These are phyloP conservation scores for Athetis lepigone DNA, from an alignment of 2,888 invertebrate genomes.

Conservation along the genomic window DNA sequence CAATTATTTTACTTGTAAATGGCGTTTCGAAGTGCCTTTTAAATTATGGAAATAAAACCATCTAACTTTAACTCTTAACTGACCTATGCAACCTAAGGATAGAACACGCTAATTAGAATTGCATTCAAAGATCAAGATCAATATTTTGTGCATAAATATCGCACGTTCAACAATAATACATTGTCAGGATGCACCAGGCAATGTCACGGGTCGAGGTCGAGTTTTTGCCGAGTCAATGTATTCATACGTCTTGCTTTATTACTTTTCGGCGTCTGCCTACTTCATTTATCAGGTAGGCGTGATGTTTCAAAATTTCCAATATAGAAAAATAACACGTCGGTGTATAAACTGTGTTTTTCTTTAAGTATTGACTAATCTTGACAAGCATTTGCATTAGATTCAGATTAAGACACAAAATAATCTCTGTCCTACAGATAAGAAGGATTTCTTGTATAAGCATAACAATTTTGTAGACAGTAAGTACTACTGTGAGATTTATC, in stretches of 20 bases:
- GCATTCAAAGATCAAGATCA: conserved; percentile 14
- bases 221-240: conserved; percentile 35
- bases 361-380: background rate
- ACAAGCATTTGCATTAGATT: background rate
- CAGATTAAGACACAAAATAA: background rate
- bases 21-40: too few species aligned
- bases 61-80: too few species aligned
- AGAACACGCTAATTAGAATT: conserved; percentile 19
- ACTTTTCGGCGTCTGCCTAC: conserved; percentile 20
- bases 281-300: conserved; percentile 28
- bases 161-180: conserved; percentile 11
- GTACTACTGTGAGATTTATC: too few species aligned
- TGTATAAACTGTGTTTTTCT: background rate
- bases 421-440: background rate
- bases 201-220: conserved; percentile 49
- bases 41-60: too few species aligned
- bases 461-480: background rate
- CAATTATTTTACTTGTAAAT: too few species aligned
- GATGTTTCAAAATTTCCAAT: conserved; percentile 35
- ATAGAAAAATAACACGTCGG: background rate
- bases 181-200: conserved; percentile 26
- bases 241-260: conserved; percentile 28
- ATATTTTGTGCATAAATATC: conserved; percentile 4
- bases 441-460: background rate
- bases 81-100: too few species aligned